Evolutionary conservation across 2,113 vertebrate genomes (phyloP).

Genomic region (Apteryx mantelli): DNA sequence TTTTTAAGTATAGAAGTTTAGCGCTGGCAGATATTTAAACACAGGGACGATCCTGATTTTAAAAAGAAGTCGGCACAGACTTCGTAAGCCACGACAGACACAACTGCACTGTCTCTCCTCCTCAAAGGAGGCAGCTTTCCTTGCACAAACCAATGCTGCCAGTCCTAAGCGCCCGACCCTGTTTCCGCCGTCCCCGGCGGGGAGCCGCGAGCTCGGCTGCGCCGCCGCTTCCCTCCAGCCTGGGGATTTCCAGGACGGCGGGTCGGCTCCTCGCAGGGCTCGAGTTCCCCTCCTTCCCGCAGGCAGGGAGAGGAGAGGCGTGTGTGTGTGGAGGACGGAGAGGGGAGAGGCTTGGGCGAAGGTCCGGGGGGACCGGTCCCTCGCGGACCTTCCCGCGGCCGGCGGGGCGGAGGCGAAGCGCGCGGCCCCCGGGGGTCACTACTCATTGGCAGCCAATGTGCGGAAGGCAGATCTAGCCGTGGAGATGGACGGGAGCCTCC

Average conservation of each 20-base stretch:
- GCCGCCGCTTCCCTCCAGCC: background rate
- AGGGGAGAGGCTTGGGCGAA: background rate
- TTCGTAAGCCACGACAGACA: background rate
- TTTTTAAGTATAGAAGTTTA: conserved; percentile 63
- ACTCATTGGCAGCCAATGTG: background rate
- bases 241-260: background rate
- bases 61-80: background rate
- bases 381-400: background rate
- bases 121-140: background rate
- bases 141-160: background rate
- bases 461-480: background rate
- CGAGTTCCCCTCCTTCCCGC: background rate
- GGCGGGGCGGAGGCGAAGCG: accelerated
- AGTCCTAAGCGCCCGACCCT: background rate
- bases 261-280: background rate
- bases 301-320: background rate
- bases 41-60: background rate
- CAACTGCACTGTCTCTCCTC: conserved; percentile 1
- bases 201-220: background rate
- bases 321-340: background rate
- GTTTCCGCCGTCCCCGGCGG: background rate
- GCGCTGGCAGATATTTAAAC: conserved; percentile 19
- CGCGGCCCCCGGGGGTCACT: accelerated
- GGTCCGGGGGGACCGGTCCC: background rate
- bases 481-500: background rate